A percentile compares a stretch with the other conserved stretches of the same genome.
Evolutionary conservation across 2,888 invertebrate genomes (phyloP).

Genomic region (Patella pellucida): DNA sequence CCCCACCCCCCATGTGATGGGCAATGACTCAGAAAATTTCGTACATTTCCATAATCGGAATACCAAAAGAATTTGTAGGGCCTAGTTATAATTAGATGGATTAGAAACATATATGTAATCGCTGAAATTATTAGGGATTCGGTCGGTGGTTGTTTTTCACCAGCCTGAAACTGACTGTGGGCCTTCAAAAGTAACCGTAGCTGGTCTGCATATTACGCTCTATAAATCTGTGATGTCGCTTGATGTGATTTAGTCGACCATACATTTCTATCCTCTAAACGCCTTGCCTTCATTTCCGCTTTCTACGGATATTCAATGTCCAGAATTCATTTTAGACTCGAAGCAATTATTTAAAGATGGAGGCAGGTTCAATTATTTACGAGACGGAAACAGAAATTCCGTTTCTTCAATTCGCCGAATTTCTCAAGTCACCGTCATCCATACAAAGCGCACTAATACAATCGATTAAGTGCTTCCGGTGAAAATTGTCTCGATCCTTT

Average conservation of each 20-base stretch:
- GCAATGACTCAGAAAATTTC: too few relatives aligned
- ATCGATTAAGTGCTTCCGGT: constrained; percentile 11
- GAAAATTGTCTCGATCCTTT: constrained; percentile 10
- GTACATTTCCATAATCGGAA: too few relatives aligned
- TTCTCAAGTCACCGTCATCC: constrained; percentile 5
- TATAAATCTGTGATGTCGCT: neutral
- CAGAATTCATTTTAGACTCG: constrained; percentile 6
- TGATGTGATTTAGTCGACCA: constrained; percentile 4
- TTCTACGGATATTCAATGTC: constrained; percentile 2
- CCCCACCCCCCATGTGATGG: too few relatives aligned
- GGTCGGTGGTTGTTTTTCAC: too few relatives aligned
- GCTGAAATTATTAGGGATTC: too few relatives aligned
- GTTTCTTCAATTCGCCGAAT: constrained; percentile 1
- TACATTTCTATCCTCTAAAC: constrained; percentile 1
- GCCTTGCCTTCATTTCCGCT: constrained; percentile 7
- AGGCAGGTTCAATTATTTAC: constrained; percentile 10
- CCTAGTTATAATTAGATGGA: too few relatives aligned
- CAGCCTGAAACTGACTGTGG: too few relatives aligned
- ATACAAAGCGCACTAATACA: constrained; percentile 7
- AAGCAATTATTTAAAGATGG: constrained; percentile 7
- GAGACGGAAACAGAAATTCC: constrained; percentile 1
- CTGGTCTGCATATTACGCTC: too few relatives aligned
- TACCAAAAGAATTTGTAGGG: too few relatives aligned
- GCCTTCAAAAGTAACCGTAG: too few relatives aligned
- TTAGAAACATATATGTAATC: too few relatives aligned